These are phyloP conservation scores for Apis laboriosa DNA, from an alignment of 1,140 invertebrate genomes.

Conservation along the genomic window DNA sequence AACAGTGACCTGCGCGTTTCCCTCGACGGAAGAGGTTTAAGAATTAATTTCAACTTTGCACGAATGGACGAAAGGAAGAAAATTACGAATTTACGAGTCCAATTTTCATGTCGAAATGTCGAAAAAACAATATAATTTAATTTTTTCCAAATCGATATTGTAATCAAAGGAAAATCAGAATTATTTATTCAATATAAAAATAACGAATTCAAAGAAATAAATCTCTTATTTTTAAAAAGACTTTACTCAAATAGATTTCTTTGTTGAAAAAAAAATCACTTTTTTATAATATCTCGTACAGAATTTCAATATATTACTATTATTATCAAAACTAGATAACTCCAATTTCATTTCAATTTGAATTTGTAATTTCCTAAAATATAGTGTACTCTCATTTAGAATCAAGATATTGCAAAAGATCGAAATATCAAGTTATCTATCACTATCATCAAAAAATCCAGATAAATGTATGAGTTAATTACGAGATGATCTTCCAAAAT, in stretches of 20 bases:
- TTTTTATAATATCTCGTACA: neutral
- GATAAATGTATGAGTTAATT: constrained; percentile 45
- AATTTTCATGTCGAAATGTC: neutral
- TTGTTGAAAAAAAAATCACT: constrained; percentile 10
- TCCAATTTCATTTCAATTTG: neutral
- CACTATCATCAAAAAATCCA: neutral
- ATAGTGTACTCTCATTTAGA: neutral
- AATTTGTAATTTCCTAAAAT: neutral
- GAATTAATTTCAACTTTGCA: constrained; percentile 33
- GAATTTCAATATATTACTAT: neutral
- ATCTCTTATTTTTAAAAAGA: constrained; percentile 6
- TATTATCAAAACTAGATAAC: neutral
- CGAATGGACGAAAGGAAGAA: too few relatives aligned
- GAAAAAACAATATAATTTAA: too few relatives aligned
- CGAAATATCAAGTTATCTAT: neutral
- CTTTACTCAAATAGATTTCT: constrained; percentile 18
- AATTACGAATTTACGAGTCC: neutral
- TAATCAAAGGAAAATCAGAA: neutral
- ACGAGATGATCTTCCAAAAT: constrained; percentile 21
- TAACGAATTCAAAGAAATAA: neutral
- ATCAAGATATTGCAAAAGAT: neutral
- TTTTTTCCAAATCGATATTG: neutral
- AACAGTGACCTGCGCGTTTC: neutral
- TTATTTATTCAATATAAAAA: neutral
- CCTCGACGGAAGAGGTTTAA: neutral